Evolutionary conservation across 2,113 vertebrate species (phyloP).

Genomic region (Xerus inauris): DNA sequence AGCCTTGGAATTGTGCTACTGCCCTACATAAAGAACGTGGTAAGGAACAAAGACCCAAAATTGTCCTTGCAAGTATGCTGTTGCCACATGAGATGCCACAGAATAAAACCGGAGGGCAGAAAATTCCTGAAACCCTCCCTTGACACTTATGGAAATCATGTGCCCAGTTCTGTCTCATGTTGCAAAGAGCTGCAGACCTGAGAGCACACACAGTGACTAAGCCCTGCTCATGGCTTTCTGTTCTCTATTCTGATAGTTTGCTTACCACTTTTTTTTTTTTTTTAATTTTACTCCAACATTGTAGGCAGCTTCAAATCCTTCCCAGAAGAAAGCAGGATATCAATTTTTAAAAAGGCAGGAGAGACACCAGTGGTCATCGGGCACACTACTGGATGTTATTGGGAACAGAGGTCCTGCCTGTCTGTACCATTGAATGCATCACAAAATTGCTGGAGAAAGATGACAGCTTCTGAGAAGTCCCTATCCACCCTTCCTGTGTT

Average conservation of each 20-base stretch:
- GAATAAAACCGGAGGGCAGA: neutral
- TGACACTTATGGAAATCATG: neutral
- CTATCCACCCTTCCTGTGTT: neutral
- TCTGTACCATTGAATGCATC: neutral
- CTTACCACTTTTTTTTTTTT: neutral
- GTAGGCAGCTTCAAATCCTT: neutral
- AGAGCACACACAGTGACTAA: accelerated
- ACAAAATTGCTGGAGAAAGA: neutral
- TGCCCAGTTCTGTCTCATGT: neutral
- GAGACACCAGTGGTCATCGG: neutral
- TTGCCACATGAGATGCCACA: neutral
- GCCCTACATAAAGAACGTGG: neutral
- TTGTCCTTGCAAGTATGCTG: neutral
- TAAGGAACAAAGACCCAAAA: neutral
- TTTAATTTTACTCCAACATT: neutral
- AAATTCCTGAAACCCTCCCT: neutral
- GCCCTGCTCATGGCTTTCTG: neutral
- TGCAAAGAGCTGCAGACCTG: neutral
- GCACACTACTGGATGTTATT: neutral
- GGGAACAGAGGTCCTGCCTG: neutral
- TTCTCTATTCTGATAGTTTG: neutral
- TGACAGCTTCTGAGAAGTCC: neutral
- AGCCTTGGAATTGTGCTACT: neutral
- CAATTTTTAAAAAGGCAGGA: neutral
- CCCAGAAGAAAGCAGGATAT: neutral